Percentiles rank a stretch among this genome's conserved stretches.
Evolutionary conservation across 2,888 invertebrate genomes (phyloP).

Genomic region (Pachymerium ferrugineum): DNA sequence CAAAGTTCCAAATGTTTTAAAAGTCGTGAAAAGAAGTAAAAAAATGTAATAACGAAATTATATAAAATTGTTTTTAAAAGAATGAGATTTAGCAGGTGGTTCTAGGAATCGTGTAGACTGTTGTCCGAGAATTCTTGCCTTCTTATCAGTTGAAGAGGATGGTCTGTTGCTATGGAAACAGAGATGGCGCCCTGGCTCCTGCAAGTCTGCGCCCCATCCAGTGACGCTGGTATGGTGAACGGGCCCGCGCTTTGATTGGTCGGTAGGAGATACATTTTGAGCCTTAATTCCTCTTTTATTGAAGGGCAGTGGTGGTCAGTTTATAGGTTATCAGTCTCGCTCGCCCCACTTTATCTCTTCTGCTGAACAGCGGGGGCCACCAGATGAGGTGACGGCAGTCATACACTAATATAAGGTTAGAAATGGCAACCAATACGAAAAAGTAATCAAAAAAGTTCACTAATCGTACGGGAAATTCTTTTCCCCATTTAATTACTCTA

Average conservation of each 20-base stretch:
- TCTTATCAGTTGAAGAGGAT: slow-evolving; percentile 26
- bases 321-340: slow-evolving; percentile 32
- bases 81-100: neutral
- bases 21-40: neutral
- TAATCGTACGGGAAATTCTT: neutral
- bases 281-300: slow-evolving; percentile 31
- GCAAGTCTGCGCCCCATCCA: slow-evolving; percentile 20
- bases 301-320: slow-evolving; percentile 32
- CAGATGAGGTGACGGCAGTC: slow-evolving; percentile 24
- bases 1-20: neutral
- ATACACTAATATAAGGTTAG: slow-evolving; percentile 18
- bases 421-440: slow-evolving; percentile 10
- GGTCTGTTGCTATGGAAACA: slow-evolving; percentile 23
- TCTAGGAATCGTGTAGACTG: neutral
- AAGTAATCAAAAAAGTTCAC: slow-evolving; percentile 21
- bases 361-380: slow-evolving; percentile 26
- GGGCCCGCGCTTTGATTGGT: slow-evolving; percentile 29
- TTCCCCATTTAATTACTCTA: too few relatives aligned
- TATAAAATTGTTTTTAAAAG: neutral
- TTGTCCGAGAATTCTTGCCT: neutral
- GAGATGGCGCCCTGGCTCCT: slow-evolving; percentile 22
- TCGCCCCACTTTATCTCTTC: slow-evolving; percentile 29
- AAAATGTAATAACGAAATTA: neutral
- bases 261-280: slow-evolving; percentile 31
- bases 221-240: neutral